phyloP scores from a whole-genome alignment of 2,797 vertebrate species.

The Melanotaenia nigrans region DNA sequence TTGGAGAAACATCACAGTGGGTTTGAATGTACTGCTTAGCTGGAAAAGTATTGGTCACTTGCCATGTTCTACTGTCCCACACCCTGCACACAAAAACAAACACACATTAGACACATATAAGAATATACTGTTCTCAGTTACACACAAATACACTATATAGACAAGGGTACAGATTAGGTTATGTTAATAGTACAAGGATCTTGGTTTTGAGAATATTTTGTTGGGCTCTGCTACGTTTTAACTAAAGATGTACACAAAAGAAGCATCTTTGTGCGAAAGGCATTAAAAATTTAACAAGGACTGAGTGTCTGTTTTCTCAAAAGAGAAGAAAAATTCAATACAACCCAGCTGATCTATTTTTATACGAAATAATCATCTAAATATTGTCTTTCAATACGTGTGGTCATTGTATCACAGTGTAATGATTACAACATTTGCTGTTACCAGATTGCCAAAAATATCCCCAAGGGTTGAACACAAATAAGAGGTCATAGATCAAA shows the following conservation, averaged over 20 bases:
- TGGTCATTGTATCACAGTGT: not conserved
- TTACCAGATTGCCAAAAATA: not conserved
- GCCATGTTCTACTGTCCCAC: slow-evolving; percentile 93
- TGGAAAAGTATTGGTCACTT: slow-evolving; percentile 89
- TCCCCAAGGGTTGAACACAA: not conserved
- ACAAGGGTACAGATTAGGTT: not conserved
- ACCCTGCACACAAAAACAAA: slow-evolving; percentile 80
- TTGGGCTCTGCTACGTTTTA: not conserved
- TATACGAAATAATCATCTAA: not conserved
- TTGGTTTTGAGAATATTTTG: not conserved
- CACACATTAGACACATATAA: not conserved
- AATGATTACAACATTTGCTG: not conserved
- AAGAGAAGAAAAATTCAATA: not conserved
- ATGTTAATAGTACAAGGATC: not conserved
- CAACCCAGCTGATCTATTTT: not conserved
- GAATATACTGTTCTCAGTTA: not conserved
- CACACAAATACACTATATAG: not conserved
- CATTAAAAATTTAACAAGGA: not conserved
- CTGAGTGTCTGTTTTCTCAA: not conserved
- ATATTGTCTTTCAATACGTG: not conserved
- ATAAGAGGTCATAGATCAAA: slow-evolving; percentile 7
- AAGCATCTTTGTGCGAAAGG: not conserved
- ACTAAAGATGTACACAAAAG: not conserved
- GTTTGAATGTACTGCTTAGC: slow-evolving; percentile 94
- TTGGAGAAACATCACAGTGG: slow-evolving; percentile 89